Base-by-base conservation (phyloP, 2,888 invertebrate genomes). In the Thumatha senex region DNA sequence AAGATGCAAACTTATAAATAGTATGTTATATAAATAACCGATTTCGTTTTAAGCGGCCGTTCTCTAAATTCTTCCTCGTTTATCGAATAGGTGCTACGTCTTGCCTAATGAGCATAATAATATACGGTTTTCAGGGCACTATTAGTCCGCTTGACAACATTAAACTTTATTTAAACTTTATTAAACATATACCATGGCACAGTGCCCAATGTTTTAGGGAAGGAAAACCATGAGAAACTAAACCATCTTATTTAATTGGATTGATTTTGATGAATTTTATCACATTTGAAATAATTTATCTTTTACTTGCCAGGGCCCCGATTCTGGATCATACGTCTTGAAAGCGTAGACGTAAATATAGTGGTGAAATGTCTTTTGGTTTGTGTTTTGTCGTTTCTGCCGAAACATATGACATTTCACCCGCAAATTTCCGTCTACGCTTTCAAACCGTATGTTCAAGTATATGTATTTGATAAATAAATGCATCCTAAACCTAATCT, bases 151-250 rank as follows among this genome's bases (percentile, higher is more conserved):
- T 67, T 74, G 78, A 78, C 75, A 71, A 72, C 70, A 68, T 4
- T 24, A n/a, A n/a, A n/a, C n/a, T n/a, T n/a, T n/a, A 77, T 82
- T n/a, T n/a, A n/a, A n/a, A 78, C 78, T 77, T 78, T 74, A 39
- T 39, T 18, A 18, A 72, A 59, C 55, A 34, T 65, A 66, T 63
- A 56, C 46, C 57, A 78, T 89, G 89, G 89, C 89, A 82, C 34
- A n/a, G 45, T 44, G 76, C 87, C 89, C 82, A 80, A 51, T 63
- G 62, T 75, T 77, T 80, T 80, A 77, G 78, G 79, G 80, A 80
- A 79, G 76, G 72, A 76, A 78, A 73, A 72, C 74, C 74, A 72
- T 61, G 18, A 36, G 61, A 63, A 57, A 51, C 67, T 67, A 71
- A 72, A 75, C 68, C 67, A 67, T 63, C 62, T 61, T 63, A 64